Conservation (phyloP, 2,113 vertebrate species). For the Pluvialis apricaria region DNA sequence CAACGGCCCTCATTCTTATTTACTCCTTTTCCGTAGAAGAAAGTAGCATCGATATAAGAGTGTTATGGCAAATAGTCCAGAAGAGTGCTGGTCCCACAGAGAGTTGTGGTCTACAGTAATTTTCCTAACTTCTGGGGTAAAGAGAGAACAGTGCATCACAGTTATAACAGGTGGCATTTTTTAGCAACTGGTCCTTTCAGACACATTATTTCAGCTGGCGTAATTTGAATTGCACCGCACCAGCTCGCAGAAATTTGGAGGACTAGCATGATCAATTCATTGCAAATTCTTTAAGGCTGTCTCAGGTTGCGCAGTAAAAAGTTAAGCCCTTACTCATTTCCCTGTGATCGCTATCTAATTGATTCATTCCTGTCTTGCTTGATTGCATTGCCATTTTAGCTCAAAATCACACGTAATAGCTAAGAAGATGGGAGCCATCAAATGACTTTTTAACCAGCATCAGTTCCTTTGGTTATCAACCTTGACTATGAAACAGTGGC, state of each 20-base stretch:
- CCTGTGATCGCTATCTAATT: background rate
- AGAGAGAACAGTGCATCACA: background rate
- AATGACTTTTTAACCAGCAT: background rate
- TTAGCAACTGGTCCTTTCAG: background rate
- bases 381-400: constrained; percentile 12
- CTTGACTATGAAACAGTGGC: background rate
- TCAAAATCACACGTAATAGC: background rate
- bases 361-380: background rate
- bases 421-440: background rate
- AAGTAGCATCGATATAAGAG: background rate
- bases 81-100: background rate
- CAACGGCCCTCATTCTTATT: background rate
- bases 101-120: background rate
- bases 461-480: background rate
- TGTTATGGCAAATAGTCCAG: background rate
- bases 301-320: background rate
- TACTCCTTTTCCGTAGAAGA: background rate
- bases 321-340: background rate
- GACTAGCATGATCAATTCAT: fast-evolving
- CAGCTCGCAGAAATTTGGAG: background rate
- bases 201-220: background rate
- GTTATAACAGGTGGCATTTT: background rate
- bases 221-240: background rate
- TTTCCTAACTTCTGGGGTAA: background rate
- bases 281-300: background rate